Conservation (phyloP, 2,797 vertebrate species). For the Epinephelus coioides region DNA sequence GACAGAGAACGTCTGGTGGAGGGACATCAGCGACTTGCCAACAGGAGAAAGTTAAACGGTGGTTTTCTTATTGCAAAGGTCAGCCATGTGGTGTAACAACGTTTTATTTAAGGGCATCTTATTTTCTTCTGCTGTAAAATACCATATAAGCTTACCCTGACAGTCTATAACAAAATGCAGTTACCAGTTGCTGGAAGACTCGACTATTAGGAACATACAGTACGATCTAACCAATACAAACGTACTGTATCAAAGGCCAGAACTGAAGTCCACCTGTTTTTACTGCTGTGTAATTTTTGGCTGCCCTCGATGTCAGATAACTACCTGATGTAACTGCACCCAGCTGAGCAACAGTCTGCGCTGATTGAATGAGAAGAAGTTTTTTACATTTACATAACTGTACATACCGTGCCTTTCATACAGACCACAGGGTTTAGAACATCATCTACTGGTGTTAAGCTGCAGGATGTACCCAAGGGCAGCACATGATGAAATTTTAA, state of each 20-base stretch:
- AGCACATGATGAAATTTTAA: not conserved
- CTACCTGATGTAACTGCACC: conserved; percentile 12
- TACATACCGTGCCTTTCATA: not conserved
- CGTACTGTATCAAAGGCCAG: not conserved
- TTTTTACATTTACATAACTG: not conserved
- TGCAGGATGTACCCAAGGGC: not conserved
- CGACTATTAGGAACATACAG: not conserved
- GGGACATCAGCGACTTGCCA: not conserved
- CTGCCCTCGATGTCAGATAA: conserved; percentile 18
- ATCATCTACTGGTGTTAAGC: not conserved
- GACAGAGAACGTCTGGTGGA: not conserved
- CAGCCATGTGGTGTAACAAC: too few species aligned
- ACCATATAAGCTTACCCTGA: too few species aligned
- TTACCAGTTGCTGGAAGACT: not conserved
- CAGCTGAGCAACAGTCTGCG: conserved; percentile 14
- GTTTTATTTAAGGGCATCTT: too few species aligned
- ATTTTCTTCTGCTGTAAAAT: too few species aligned
- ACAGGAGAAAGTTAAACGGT: not conserved
- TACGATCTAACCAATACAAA: not conserved
- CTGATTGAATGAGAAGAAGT: not conserved
- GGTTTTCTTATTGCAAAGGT: not conserved
- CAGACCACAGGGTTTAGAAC: not conserved
- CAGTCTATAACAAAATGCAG: not conserved
- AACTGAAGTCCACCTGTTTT: not conserved
- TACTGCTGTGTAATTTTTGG: conserved; percentile 7